These are phyloP conservation scores for Volucella zonaria DNA, from an alignment of 2,888 invertebrate genomes.

Conservation along the genomic window DNA sequence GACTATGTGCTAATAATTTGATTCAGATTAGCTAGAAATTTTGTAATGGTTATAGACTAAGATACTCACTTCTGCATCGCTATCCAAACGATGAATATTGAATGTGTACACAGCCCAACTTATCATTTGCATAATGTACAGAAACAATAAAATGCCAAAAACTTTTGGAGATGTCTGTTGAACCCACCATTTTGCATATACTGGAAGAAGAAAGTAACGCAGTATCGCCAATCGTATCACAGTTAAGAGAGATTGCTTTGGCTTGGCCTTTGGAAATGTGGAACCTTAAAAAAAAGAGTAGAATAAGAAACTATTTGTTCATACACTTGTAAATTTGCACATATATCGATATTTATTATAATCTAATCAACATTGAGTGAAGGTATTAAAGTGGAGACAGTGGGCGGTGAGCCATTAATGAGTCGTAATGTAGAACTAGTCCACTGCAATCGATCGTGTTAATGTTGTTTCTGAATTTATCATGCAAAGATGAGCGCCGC, in stretches of 20 bases:
- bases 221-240: conserved; percentile 92
- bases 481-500: too few species aligned
- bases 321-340: not conserved
- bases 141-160: conserved; percentile 88
- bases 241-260: conserved; percentile 93
- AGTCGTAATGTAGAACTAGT: too few species aligned
- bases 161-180: conserved; percentile 92
- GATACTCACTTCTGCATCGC: conserved; percentile 68
- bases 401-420: too few species aligned
- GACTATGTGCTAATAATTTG: conserved; percentile 83
- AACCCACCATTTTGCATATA: conserved; percentile 94
- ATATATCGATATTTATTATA: not conserved
- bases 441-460: too few species aligned
- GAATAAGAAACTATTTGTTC: not conserved
- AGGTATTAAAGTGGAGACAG: too few species aligned
- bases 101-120: conserved; percentile 82
- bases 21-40: not conserved
- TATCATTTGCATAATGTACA: conserved; percentile 89
- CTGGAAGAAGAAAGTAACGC: conserved; percentile 92
- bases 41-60: not conserved
- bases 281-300: conserved; percentile 86
- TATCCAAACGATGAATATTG: conserved; percentile 78
- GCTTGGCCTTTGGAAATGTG: conserved; percentile 97
- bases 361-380: too few species aligned
- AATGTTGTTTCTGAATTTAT: too few species aligned